Conservation (phyloP, 2,888 invertebrate genomes). For the Tipula unca region DNA sequence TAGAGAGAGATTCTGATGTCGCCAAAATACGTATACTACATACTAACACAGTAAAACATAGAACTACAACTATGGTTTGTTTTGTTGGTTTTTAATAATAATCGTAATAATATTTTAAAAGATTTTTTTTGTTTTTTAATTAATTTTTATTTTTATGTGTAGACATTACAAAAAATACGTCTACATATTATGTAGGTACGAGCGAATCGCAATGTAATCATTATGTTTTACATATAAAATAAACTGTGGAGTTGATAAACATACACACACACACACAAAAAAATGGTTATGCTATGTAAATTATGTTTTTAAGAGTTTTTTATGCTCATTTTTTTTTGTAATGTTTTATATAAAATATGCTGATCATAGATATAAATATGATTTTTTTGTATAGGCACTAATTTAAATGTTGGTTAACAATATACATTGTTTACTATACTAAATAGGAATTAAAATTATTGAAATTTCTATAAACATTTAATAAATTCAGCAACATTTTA, state of each 20-base stretch:
- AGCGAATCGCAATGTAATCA: background rate
- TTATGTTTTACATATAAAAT: background rate
- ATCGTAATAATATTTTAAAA: background rate
- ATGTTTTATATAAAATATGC: background rate
- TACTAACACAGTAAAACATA: too few species aligned
- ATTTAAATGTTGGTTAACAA: background rate
- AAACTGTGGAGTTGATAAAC: background rate
- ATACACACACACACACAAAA: too few species aligned
- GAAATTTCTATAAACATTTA: background rate
- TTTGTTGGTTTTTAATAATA: background rate
- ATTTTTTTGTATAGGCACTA: background rate
- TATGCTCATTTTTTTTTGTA: background rate
- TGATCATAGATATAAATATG: background rate
- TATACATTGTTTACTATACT: too few species aligned
- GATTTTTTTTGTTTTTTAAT: background rate
- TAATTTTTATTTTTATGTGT: background rate
- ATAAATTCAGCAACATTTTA: too few species aligned
- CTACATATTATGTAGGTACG: background rate
- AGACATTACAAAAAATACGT: background rate
- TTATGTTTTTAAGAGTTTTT: background rate
- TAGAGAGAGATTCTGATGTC: too few species aligned
- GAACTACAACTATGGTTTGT: too few species aligned
- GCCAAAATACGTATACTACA: too few species aligned
- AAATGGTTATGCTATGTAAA: background rate
- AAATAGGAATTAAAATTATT: background rate